Evolutionary conservation across 2,797 vertebrate genomes (phyloP), one percentile per base, ranked within the genome.

Genomic region (Megalops cyprinoides): DNA sequence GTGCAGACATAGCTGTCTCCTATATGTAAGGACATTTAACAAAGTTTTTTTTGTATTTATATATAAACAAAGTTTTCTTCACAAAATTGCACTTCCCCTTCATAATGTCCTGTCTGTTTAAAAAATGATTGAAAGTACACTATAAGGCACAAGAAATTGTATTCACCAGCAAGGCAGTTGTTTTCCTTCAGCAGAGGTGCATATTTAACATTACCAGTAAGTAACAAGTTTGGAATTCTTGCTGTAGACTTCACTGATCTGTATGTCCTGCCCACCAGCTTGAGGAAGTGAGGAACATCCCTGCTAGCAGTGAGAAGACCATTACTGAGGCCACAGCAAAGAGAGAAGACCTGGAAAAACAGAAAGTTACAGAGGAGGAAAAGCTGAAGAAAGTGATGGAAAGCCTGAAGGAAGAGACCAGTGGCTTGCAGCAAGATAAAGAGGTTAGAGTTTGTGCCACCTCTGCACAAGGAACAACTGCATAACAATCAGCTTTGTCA

Each of bases 371-470:
- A 85, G 96, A 96, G 86, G 97, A 99, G 86, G 89, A 92, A 82
- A 97, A 96, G 77, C 90, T 98, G 20, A 95, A 93, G 81, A 87
- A 94, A 80, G 94, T 99, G 85, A 96, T 98, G 96, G 95, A 95
- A 90, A 96, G 90, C 85, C 94, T 99, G 71, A 97, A 96, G 88
- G 91, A 96, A 81, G 98, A 99, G 92, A 99, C 97, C 23, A 95
- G 91, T 23, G 97, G 90, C 1, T 90, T 99, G 77, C 97, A 96
- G 87, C 90, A 96, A 79, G 96, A 99, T 81, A 99, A 98, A 91
- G 96, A 99, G 95, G 98, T 99, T 25, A 31, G 86, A 37, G 8
- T 14, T 34, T 20, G 14, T 20, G 23, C 14, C 4, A 15, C 53
- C 4, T 48, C 46, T 48, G 46, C 46, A 48, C n/a, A n/a, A n/a